Conservation (phyloP, 2,888 invertebrate genomes). For the Melanargia galathea region DNA sequence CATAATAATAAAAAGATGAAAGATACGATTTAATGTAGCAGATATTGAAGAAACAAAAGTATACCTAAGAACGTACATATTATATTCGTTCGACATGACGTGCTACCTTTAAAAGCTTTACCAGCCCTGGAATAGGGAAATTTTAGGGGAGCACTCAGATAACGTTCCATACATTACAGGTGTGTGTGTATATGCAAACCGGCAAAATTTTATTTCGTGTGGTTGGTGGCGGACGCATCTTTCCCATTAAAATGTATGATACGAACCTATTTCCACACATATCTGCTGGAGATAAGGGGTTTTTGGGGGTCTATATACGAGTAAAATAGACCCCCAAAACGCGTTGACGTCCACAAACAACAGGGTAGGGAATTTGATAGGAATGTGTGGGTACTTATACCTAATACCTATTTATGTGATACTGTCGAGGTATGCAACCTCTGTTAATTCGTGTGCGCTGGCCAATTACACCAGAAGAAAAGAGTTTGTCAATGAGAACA, state of each 20-base stretch:
- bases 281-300: neutral
- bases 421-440: too few species aligned
- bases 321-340: too few species aligned
- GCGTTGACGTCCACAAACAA: neutral
- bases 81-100: neutral
- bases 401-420: too few species aligned
- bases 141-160: conserved; percentile 42
- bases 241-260: conserved; percentile 28
- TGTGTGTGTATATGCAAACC: conserved; percentile 29
- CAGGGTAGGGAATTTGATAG: neutral
- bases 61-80: too few species aligned
- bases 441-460: too few species aligned
- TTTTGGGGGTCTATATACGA: conserved; percentile 1
- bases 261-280: neutral
- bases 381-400: neutral
- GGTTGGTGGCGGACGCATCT: conserved; percentile 20
- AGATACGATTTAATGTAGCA: too few species aligned
- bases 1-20: too few species aligned
- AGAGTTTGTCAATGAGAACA: too few species aligned
- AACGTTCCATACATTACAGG: conserved; percentile 32
- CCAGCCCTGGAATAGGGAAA: conserved; percentile 32
- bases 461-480: too few species aligned
- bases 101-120: conserved; percentile 12
- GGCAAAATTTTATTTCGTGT: conserved; percentile 33
- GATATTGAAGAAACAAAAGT: too few species aligned